Conservation (phyloP, 2,797 vertebrate genomes). For the Enteromius viviparus region DNA sequence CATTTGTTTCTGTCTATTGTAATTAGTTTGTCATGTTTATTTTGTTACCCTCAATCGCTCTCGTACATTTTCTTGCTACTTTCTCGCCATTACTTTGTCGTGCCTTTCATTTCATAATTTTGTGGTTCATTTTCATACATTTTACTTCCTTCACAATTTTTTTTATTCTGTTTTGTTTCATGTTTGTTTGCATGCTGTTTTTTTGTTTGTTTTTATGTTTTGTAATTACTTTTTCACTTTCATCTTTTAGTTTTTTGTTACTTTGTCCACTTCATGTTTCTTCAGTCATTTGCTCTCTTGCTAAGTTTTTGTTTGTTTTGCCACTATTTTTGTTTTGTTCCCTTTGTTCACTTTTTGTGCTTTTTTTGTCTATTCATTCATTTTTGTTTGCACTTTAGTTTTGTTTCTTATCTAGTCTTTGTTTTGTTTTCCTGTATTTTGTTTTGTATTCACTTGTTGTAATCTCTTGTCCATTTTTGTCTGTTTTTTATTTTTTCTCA, state of each 20-base stretch:
- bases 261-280: neutral
- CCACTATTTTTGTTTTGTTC: neutral
- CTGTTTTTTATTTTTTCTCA: neutral
- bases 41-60: neutral
- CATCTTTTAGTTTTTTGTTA: neutral
- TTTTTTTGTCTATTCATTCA: neutral
- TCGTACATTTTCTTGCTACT: neutral
- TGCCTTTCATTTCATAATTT: neutral
- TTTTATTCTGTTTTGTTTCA: neutral
- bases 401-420: neutral
- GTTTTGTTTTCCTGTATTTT: neutral
- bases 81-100: neutral
- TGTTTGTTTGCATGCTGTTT: neutral
- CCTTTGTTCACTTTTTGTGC: neutral
- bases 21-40: neutral
- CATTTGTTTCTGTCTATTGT: neutral
- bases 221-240: neutral
- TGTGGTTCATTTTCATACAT: neutral
- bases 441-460: neutral
- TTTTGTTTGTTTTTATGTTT: neutral
- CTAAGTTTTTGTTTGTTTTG: neutral
- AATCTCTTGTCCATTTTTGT: neutral
- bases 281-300: neutral
- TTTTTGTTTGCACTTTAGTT: conserved; percentile 1
- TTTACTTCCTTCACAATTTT: neutral